Conservation (phyloP, 2,113 vertebrate genomes). For the Rhinoptilus africanus region DNA sequence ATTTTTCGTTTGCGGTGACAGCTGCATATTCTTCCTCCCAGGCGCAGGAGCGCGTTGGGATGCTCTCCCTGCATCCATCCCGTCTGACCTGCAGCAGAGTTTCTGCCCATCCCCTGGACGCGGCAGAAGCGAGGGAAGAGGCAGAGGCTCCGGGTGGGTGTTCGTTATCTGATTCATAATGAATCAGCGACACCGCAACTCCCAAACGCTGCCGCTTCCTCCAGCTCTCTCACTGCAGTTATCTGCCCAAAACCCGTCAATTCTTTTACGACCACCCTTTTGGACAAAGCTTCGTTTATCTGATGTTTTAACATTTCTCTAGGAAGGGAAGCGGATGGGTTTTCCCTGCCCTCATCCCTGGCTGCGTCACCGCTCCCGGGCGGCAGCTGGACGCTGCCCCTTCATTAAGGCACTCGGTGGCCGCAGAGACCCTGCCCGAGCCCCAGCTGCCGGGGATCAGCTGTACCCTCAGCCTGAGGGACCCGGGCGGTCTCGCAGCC, state of each 20-base stretch:
- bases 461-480: background rate
- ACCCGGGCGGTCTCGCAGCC: rapidly evolving
- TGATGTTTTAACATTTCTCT: rapidly evolving
- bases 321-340: rapidly evolving
- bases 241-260: background rate
- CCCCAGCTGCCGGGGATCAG: background rate
- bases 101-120: rapidly evolving
- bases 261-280: background rate
- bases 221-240: background rate
- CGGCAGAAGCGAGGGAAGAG: background rate
- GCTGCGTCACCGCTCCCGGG: rapidly evolving
- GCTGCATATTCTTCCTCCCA: background rate
- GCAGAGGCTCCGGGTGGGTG: background rate
- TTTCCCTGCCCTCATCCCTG: rapidly evolving
- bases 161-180: background rate
- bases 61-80: background rate
- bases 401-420: background rate
- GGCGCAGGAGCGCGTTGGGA: rapidly evolving
- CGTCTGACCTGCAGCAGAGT: rapidly evolving
- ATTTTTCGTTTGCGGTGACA: rapidly evolving
- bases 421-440: background rate
- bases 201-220: background rate
- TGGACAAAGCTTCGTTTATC: background rate
- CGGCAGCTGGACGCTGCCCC: background rate
- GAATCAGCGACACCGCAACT: background rate